phyloP scores from a whole-genome alignment of 1,140 invertebrate genomes.

The Camponotus vicinus region DNA sequence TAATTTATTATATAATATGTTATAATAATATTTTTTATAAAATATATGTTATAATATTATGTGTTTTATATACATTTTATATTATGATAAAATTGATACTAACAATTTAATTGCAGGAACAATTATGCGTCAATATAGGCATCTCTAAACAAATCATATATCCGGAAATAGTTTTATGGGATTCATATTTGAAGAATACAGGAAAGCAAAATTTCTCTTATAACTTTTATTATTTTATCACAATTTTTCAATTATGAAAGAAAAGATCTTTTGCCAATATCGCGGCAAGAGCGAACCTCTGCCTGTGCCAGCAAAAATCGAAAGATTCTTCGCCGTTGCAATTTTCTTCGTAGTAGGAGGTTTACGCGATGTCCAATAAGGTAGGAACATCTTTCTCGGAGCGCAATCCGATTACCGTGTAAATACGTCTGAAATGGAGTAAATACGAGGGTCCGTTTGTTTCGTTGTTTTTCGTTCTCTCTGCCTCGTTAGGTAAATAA shows the following conservation, averaged over 20 bases:
- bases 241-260: not conserved
- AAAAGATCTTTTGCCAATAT: not conserved
- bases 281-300: not conserved
- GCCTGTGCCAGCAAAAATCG: constrained; percentile 1
- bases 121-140: not conserved
- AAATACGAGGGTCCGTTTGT: constrained; percentile 20
- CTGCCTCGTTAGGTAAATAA: constrained; percentile 14
- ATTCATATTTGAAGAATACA: not conserved
- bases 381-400: not conserved
- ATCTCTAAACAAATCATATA: not conserved
- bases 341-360: constrained; percentile 32
- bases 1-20: not conserved
- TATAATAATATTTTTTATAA: too few relatives aligned
- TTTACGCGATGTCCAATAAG: constrained; percentile 53
- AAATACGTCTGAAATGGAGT: constrained; percentile 45
- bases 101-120: not conserved
- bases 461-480: not conserved
- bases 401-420: constrained; percentile 48
- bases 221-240: not conserved
- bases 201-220: not conserved
- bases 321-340: constrained; percentile 19
- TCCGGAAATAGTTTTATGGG: not conserved
- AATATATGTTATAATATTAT: too few relatives aligned
- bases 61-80: too few relatives aligned
- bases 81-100: not conserved